Evolutionary conservation across 2,888 invertebrate species (phyloP), one percentile per base, ranked within the genome.

Genomic region (Ophion ellenae): DNA sequence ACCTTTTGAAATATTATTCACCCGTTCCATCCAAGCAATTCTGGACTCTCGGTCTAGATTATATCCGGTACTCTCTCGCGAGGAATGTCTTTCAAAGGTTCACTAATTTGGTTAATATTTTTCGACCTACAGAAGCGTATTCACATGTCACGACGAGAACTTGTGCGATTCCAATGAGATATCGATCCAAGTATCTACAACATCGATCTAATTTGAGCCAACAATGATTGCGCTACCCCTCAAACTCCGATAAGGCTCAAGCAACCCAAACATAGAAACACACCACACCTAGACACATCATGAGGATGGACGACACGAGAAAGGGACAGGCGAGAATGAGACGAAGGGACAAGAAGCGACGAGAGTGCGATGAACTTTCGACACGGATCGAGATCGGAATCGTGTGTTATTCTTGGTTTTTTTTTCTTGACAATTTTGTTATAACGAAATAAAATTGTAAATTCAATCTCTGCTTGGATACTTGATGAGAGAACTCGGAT

Each of bases 1-100:
- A 93, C 92, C 93, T 92, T 92, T 88, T 88, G 63, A 74, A 83
- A 87, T 87, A 86, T 87, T 88, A 89, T 87, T 17, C 76, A 81
- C 83, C 32, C 73, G 81, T 81, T 74, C 87, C 87, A 88, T 87
- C 83, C 86, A 86, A 89, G 89, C 88, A 89, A 87, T 88, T 88
- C 85, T 89, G 87, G 87, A 89, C 89, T 89, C 69, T 66, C 53
- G 74, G 9, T 75, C 59, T 61, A 69, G 74, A 78, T 77, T 69
- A 81, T 75, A 75, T 47, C 61, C 69, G 73, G 53, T 63, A 69
- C 78, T 74, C 77, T 78, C 88, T 90, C 89, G 69, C n/a, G 28
- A 83, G 77, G 83, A 81, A 87, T 79, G 47, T 71, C 82, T 81
- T 78, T 61, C 67, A 20, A 71, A 70, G 80, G 64, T 76, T 73